phyloP scores from a whole-genome alignment of 2,888 invertebrate genomes.

The Parnassius orleans region DNA sequence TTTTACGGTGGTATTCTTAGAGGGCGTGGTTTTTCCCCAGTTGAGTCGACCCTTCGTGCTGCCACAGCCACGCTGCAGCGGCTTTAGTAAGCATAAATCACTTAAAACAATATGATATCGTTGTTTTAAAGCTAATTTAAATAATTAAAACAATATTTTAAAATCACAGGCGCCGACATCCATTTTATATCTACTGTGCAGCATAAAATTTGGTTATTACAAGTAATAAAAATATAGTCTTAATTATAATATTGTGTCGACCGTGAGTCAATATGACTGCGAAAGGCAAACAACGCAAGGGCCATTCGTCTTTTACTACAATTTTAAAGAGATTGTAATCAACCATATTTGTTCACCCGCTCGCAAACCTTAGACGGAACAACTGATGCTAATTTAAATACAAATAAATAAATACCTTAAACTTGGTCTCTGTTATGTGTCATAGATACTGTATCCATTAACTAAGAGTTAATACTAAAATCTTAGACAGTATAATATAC shows the following conservation, averaged over 20 bases:
- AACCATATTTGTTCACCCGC: conserved; percentile 45
- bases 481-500: too few relatives aligned
- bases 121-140: too few relatives aligned
- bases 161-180: too few relatives aligned
- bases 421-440: conserved; percentile 1
- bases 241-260: not conserved
- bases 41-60: too few relatives aligned
- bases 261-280: conserved; percentile 30
- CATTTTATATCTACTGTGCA: too few relatives aligned
- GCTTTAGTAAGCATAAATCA: too few relatives aligned
- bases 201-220: not conserved
- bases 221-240: not conserved
- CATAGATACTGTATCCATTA: not conserved
- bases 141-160: too few relatives aligned
- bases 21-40: too few relatives aligned
- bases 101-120: too few relatives aligned
- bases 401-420: conserved; percentile 18
- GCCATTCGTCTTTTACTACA: conserved; percentile 46
- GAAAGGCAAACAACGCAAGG: conserved; percentile 25
- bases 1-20: too few relatives aligned
- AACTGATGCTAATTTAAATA: conserved; percentile 36
- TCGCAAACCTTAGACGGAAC: conserved; percentile 36
- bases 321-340: conserved; percentile 50
- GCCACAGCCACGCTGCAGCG: too few relatives aligned
- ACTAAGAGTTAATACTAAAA: too few relatives aligned